phyloP scores from a whole-genome alignment of 2,113 vertebrate genomes.

The Corythornis cristatus region DNA sequence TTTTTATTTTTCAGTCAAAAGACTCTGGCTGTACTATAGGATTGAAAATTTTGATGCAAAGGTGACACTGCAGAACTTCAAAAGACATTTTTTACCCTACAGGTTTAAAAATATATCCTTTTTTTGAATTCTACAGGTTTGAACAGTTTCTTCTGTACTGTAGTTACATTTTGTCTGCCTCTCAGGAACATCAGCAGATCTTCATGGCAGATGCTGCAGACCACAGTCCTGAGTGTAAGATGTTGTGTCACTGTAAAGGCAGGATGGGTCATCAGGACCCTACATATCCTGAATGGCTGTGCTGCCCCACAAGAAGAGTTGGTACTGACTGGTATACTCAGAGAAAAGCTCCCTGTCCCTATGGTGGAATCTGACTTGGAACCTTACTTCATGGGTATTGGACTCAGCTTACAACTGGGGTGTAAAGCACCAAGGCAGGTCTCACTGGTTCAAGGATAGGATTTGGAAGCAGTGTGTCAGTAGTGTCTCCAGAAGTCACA shows the following conservation, averaged over 20 bases:
- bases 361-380: neutral
- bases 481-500: neutral
- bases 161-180: neutral
- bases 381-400: neutral
- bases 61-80: neutral
- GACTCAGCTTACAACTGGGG: neutral
- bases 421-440: neutral
- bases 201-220: neutral
- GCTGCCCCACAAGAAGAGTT: neutral
- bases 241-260: neutral
- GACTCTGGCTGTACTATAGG: neutral
- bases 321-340: neutral
- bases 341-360: neutral
- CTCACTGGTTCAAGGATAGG: neutral
- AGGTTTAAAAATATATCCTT: neutral
- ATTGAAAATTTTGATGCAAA: neutral
- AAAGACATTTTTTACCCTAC: neutral
- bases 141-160: neutral
- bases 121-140: neutral
- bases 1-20: constrained; percentile 4
- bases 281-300: neutral
- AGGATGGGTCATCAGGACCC: neutral
- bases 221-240: neutral
- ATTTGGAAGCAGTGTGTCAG: neutral
- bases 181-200: neutral